Conservation (phyloP, 2,797 vertebrate species). For the Cichlasoma orientale region DNA sequence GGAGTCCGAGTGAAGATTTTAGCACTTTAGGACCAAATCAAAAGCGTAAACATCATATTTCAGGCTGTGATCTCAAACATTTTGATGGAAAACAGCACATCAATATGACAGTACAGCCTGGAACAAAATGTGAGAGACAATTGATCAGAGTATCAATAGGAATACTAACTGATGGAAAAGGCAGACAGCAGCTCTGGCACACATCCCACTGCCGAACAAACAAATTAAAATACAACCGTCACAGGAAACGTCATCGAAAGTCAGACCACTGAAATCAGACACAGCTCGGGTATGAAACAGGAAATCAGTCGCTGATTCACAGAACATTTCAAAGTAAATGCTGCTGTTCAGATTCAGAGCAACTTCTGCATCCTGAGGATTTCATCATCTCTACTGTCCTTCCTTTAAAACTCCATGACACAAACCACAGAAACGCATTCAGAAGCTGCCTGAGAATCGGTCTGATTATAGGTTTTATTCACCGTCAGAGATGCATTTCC, state of each 20-base stretch:
- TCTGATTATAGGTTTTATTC: background rate
- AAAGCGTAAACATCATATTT: background rate
- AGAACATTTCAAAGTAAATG: background rate
- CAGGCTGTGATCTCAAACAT: background rate
- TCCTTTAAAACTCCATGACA: background rate
- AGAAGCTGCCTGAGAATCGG: background rate
- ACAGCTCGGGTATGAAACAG: background rate
- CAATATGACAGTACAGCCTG: background rate
- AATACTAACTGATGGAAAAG: constrained; percentile 40
- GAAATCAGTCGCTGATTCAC: background rate
- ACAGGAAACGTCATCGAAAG: background rate
- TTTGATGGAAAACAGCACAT: background rate
- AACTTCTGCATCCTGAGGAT: background rate
- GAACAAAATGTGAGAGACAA: background rate
- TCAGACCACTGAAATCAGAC: background rate
- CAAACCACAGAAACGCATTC: background rate
- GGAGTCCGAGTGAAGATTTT: background rate
- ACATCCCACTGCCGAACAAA: background rate
- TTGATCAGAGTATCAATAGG: constrained; percentile 18
- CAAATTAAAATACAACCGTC: background rate
- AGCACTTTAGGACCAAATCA: background rate
- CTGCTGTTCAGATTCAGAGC: background rate
- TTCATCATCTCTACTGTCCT: background rate
- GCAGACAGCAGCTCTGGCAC: background rate
- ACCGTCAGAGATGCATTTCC: too few species aligned